Conservation (phyloP, 2,113 vertebrate species). For the Ailurus styani region DNA sequence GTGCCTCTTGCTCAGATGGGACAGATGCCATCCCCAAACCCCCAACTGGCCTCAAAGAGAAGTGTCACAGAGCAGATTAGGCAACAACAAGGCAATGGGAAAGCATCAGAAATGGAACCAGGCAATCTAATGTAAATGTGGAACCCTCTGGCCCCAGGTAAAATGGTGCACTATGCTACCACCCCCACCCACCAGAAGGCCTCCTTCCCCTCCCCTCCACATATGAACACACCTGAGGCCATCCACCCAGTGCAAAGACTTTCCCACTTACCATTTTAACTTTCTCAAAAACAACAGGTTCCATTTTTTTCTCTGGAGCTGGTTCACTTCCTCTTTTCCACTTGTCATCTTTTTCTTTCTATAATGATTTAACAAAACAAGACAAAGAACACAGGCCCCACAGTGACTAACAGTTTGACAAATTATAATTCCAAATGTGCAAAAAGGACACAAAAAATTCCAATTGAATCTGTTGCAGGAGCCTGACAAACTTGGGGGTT, state of each 20-base stretch:
- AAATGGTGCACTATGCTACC: background rate
- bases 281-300: conserved; percentile 95
- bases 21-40: background rate
- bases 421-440: background rate
- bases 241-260: background rate
- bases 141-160: background rate
- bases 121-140: background rate
- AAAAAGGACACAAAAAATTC: background rate
- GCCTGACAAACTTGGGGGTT: background rate
- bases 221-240: background rate
- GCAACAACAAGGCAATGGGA: background rate
- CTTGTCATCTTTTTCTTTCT: conserved; percentile 91
- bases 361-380: conserved; percentile 2
- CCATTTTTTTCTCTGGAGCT: conserved; percentile 85
- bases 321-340: conserved; percentile 89
- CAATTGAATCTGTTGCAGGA: background rate
- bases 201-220: background rate
- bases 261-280: conserved; percentile 91
- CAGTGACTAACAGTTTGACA: background rate
- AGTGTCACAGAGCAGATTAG: background rate
- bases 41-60: background rate
- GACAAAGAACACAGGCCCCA: conserved; percentile 16
- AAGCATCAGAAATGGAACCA: background rate
- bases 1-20: background rate
- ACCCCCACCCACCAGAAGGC: background rate